A percentile compares a stretch with the other conserved stretches of the same genome.
These are phyloP conservation scores for Epinephelus awoara DNA, from an alignment of 2,797 vertebrate genomes.

Conservation along the genomic window DNA sequence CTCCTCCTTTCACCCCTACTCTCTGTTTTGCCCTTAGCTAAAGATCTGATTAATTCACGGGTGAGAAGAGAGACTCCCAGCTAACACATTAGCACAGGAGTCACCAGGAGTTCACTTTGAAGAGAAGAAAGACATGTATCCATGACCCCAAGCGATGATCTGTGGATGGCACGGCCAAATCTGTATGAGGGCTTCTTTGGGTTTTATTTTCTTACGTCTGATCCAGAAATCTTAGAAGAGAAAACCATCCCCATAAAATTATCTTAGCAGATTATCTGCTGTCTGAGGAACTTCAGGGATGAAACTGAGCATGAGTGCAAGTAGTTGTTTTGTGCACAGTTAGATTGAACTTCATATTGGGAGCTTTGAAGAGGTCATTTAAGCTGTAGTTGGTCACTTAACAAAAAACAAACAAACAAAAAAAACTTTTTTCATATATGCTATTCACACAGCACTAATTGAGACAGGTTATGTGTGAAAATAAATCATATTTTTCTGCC, in stretches of 20 bases:
- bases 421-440: too few species aligned
- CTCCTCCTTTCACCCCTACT: not conserved
- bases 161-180: constrained; percentile 6
- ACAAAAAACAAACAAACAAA: too few species aligned
- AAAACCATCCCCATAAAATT: constrained; percentile 10
- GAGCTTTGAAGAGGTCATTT: not conserved
- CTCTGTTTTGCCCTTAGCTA: constrained; percentile 33
- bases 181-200: not conserved
- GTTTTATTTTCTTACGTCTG: constrained; percentile 21
- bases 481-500: too few species aligned
- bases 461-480: too few species aligned
- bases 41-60: constrained; percentile 55
- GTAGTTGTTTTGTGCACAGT: not conserved
- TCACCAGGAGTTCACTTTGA: constrained; percentile 50
- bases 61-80: constrained; percentile 30
- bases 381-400: not conserved
- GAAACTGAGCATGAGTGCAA: constrained; percentile 13
- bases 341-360: not conserved
- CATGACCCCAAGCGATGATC: constrained; percentile 32
- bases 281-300: constrained; percentile 6
- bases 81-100: constrained; percentile 38
- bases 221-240: constrained; percentile 15
- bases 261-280: not conserved
- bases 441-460: too few species aligned
- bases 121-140: constrained; percentile 19